Conservation (phyloP, 1,140 invertebrate genomes). For the Trichoplusia ni region DNA sequence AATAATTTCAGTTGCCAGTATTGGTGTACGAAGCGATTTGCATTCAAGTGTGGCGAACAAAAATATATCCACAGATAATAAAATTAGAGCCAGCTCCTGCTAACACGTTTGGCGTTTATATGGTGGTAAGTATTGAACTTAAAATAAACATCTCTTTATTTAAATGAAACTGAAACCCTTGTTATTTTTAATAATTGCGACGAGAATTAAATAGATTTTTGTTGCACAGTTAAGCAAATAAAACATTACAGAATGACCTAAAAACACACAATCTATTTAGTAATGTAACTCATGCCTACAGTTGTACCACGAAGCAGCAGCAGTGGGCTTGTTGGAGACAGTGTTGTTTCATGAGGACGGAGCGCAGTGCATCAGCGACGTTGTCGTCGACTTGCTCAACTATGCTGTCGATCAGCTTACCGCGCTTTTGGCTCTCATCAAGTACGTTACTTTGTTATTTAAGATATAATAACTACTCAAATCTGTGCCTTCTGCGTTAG, state of each 20-base stretch:
- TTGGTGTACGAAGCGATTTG: slow-evolving; percentile 89
- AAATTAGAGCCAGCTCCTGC: slow-evolving; percentile 84
- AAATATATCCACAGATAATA: slow-evolving; percentile 87
- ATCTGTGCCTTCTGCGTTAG: no score
- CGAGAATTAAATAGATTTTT: no score
- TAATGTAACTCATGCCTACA: no score
- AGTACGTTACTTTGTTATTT: slow-evolving; percentile 41
- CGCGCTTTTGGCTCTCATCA: slow-evolving; percentile 79
- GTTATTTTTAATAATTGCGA: no score
- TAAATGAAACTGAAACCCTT: no score
- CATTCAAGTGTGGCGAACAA: slow-evolving; percentile 89
- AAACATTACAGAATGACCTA: no score
- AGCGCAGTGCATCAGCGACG: slow-evolving; percentile 86
- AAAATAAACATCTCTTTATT: no score
- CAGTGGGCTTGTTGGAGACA: slow-evolving; percentile 87
- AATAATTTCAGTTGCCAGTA: slow-evolving; percentile 82
- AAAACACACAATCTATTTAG: neutral
- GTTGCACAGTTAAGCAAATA: no score
- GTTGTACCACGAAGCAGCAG: slow-evolving; percentile 87
- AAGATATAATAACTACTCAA: neutral
- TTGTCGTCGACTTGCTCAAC: slow-evolving; percentile 88
- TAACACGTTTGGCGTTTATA: slow-evolving; percentile 88
- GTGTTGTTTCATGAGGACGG: slow-evolving; percentile 88
- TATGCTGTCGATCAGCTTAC: slow-evolving; percentile 85
- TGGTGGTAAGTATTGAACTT: slow-evolving; percentile 83